Conservation (phyloP, 2,113 vertebrate species). For the Saccopteryx leptura region DNA sequence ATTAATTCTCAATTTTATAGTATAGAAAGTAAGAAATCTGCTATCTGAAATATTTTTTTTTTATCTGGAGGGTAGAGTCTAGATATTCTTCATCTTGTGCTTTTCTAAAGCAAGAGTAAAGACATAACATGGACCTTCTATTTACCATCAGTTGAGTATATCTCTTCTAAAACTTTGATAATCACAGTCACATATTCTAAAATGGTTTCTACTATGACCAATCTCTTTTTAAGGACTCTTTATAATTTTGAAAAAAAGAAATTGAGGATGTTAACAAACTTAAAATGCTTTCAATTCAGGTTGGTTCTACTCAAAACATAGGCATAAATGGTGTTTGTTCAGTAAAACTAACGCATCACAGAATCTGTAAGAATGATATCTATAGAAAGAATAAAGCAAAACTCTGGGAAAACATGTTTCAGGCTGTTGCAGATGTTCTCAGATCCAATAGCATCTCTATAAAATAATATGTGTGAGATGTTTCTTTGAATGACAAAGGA, state of each 20-base stretch:
- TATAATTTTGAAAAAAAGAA: conserved; percentile 48
- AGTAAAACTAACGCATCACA: conserved; percentile 60
- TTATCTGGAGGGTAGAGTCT: neutral
- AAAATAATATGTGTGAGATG: neutral
- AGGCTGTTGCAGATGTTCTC: conserved; percentile 73
- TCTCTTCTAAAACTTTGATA: neutral
- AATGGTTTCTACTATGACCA: neutral
- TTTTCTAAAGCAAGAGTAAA: neutral
- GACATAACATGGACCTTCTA: neutral
- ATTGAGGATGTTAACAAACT: conserved; percentile 61
- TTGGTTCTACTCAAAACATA: conserved; percentile 57
- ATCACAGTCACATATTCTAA: conserved; percentile 3
- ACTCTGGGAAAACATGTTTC: conserved; percentile 58
- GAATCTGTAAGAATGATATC: conserved; percentile 68
- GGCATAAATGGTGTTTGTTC: conserved; percentile 57
- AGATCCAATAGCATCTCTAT: conserved; percentile 62
- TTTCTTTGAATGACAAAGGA: conserved; percentile 67
- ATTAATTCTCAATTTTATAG: neutral
- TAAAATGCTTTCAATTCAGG: conserved; percentile 63
- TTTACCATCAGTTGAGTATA: neutral
- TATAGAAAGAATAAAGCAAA: conserved; percentile 71
- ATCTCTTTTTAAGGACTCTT: neutral
- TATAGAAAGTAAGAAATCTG: neutral
- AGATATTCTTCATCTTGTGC: neutral
- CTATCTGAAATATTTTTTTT: neutral